Base-by-base conservation (phyloP, 2,888 invertebrate genomes). In the Cinara cedri region DNA sequence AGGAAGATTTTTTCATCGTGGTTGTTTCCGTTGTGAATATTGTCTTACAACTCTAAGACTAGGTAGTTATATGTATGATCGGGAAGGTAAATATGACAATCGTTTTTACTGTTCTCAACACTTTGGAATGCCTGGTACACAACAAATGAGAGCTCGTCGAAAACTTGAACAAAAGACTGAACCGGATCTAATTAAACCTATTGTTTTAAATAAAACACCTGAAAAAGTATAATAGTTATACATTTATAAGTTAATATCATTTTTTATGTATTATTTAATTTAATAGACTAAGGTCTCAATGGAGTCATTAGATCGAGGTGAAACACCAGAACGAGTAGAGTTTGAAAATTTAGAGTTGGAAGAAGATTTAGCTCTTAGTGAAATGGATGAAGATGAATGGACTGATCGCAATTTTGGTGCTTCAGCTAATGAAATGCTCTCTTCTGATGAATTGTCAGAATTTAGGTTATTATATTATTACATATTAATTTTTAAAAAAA, bases 341-440 rank as follows among this genome's bases (percentile, higher is more conserved):
- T 93, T 93, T 86, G 91, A 93, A 84, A 93, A 93, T 86, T 86
- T 91, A 72, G 81, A 82, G 66, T 55, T 82, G 24, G 82, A 82
- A 68, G 78, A 78, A 70, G 82, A 82, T 81, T 81, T 81, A 13
- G 84, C 90, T 90, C 88, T 89, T 34, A 90, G 90, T 86, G 94
- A 94, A 86, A 94, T 96, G 86, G 96, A 96, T 85, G 97, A 97
- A 85, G 96, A 97, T 85, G 96, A 97, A 85, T 96, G 97, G 94
- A 96, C 96, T 0, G 95, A 96, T 83, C 90, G 95, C 83, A 97
- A 97, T 87, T 95, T 95, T 86, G 91, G 94, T 60, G 93, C 93
- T 1, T 90, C 92, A 63, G 90, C 92, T 42, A 82, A 81, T 63
- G 82, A 82, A 49, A 87, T 89, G 84, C 88, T 87, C 51, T 92